These are phyloP conservation scores for Bos javanicus DNA, from an alignment of 2,113 vertebrate genomes.

Conservation along the genomic window DNA sequence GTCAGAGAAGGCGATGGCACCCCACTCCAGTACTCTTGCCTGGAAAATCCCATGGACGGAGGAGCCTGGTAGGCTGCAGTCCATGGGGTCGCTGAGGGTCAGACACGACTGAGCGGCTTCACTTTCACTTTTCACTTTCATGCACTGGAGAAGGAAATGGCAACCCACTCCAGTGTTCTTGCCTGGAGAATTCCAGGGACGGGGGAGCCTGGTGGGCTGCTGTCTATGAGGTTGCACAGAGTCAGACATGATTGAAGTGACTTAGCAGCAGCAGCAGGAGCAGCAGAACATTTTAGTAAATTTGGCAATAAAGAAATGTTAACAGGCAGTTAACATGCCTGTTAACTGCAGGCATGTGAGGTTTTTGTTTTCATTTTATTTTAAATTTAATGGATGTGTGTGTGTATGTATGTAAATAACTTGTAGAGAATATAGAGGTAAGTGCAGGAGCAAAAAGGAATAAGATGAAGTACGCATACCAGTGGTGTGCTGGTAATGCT, in stretches of 20 bases:
- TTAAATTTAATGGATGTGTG: not conserved
- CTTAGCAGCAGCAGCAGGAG: no score
- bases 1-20: not conserved
- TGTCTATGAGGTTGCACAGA: rapidly evolving
- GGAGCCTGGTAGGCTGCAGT: no score
- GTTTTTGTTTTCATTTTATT: not conserved
- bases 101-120: no score
- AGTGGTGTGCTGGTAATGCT: not conserved
- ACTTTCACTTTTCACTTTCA: no score
- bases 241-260: rapidly evolving
- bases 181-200: no score
- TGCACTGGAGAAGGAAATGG: no score
- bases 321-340: not conserved
- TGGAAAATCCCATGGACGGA: no score
- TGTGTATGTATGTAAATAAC: not conserved
- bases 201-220: no score
- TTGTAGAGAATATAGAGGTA: not conserved
- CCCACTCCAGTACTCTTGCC: no score
- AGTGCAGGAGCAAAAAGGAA: not conserved
- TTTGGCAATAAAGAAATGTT: not conserved
- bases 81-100: no score
- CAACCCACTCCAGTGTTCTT: no score
- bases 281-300: not conserved
- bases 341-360: not conserved
- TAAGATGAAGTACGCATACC: not conserved